A percentile compares a stretch with the other conserved stretches of the same genome.
Evolutionary conservation across 1,140 invertebrate species (phyloP).

Genomic region (Samia ricini): DNA sequence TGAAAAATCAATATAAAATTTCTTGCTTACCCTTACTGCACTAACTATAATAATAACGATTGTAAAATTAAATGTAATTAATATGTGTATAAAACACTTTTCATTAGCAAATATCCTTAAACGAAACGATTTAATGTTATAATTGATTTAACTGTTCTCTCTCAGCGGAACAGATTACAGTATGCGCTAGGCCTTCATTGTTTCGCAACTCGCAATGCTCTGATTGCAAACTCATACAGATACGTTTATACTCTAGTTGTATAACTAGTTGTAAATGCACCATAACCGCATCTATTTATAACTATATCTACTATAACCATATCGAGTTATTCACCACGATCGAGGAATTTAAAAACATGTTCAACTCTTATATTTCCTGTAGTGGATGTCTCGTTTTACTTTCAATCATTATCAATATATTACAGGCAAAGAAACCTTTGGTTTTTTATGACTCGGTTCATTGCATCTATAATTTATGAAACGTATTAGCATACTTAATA

Average conservation of each 20-base stretch:
- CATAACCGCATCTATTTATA: conserved; percentile 20
- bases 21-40: too few relatives aligned
- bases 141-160: conserved; percentile 23
- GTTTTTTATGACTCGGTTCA: too few relatives aligned
- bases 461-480: too few relatives aligned
- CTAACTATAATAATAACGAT: too few relatives aligned
- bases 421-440: too few relatives aligned
- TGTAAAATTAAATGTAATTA: too few relatives aligned
- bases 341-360: too few relatives aligned
- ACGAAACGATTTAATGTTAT: conserved; percentile 22
- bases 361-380: too few relatives aligned
- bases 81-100: background rate
- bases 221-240: conserved; percentile 51
- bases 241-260: conserved; percentile 13
- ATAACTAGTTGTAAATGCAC: conserved; percentile 36
- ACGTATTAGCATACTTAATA: background rate
- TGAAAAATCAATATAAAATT: too few relatives aligned
- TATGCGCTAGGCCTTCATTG: conserved; percentile 43
- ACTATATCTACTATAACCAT: too few relatives aligned
- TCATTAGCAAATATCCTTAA: background rate
- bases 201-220: conserved; percentile 61
- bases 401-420: background rate
- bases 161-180: conserved; percentile 44
- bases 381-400: background rate
- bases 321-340: too few relatives aligned